A percentile compares a stretch with the other conserved stretches of the same genome.
These are phyloP conservation scores for Disparrhopalites patrizii DNA, from an alignment of 2,888 invertebrate species.

Conservation along the genomic window DNA sequence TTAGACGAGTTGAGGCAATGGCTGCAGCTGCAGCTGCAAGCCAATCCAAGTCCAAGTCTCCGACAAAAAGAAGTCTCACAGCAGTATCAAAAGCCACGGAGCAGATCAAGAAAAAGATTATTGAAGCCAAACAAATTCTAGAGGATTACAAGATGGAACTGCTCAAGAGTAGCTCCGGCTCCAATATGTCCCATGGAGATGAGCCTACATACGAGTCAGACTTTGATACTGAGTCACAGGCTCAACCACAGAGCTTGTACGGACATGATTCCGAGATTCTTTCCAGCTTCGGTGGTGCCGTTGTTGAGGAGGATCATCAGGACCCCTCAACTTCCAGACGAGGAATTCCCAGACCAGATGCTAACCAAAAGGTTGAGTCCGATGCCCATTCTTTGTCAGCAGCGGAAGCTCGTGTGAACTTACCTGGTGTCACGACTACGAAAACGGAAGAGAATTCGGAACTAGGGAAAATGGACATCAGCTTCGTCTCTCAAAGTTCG, in stretches of 20 bases:
- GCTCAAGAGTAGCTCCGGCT: background rate
- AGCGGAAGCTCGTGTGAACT: too few relatives aligned
- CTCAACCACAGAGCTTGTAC: background rate
- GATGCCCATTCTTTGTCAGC: too few relatives aligned
- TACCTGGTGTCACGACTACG: too few relatives aligned
- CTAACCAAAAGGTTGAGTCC: too few relatives aligned
- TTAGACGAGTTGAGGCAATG: background rate
- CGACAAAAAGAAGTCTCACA: constrained; percentile 1
- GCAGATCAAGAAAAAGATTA: constrained; percentile 24
- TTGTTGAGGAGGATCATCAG: background rate
- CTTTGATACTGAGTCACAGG: constrained; percentile 11
- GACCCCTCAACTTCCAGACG: too few relatives aligned
- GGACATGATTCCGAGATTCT: constrained; percentile 1
- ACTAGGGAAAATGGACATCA: too few relatives aligned
- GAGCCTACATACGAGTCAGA: constrained; percentile 23
- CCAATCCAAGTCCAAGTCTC: constrained; percentile 2
- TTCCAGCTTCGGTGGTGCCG: background rate
- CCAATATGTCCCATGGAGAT: constrained; percentile 2
- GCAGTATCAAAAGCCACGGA: constrained; percentile 27
- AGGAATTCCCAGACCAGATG: background rate
- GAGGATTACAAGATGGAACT: constrained; percentile 25
- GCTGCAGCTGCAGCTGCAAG: background rate
- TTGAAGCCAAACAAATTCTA: constrained; percentile 25
- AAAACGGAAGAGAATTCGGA: too few relatives aligned
- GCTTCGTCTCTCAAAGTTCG: too few relatives aligned